A percentile compares a stretch with the other conserved stretches of the same genome.
phyloP scores from a whole-genome alignment of 2,113 vertebrate species.

The Thymallus thymallus region DNA sequence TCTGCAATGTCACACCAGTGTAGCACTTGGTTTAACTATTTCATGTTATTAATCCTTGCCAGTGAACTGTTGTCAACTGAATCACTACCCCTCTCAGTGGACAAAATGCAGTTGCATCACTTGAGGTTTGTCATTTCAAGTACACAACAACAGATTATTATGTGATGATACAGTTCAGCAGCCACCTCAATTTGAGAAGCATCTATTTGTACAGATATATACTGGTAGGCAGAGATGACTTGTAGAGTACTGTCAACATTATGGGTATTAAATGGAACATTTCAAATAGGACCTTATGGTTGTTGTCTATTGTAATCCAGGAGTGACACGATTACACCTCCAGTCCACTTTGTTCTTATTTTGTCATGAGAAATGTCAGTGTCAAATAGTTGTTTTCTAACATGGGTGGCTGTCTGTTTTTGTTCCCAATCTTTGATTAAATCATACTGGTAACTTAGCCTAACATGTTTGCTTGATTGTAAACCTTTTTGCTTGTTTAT shows the following conservation, averaged over 20 bases:
- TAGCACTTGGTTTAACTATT: conserved; percentile 34
- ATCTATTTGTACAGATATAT: conserved; percentile 36
- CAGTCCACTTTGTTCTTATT: not conserved
- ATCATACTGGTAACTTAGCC: conserved; percentile 9
- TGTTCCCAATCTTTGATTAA: conserved; percentile 15
- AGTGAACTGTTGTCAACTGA: conserved; percentile 22
- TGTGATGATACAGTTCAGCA: conserved; percentile 12
- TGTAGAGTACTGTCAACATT: conserved; percentile 35
- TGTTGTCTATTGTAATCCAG: conserved; percentile 26
- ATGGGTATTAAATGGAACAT: conserved; percentile 59
- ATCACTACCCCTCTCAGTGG: conserved; percentile 6
- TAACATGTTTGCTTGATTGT: not conserved
- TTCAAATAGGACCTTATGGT: conserved; percentile 42
- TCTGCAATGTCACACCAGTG: conserved; percentile 33
- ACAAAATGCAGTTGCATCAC: conserved; percentile 16
- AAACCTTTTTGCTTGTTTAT: not conserved
- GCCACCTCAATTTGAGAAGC: conserved; percentile 29
- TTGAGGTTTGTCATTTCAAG: not conserved
- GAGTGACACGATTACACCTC: not conserved
- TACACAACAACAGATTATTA: conserved; percentile 12
- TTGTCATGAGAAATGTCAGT: conserved; percentile 1
- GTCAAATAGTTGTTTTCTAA: not conserved
- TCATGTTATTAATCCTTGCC: conserved; percentile 36
- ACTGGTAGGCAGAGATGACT: conserved; percentile 18
- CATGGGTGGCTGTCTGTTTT: not conserved